phyloP scores from a whole-genome alignment of 2,888 invertebrate species.

The Zonitis immaculata region DNA sequence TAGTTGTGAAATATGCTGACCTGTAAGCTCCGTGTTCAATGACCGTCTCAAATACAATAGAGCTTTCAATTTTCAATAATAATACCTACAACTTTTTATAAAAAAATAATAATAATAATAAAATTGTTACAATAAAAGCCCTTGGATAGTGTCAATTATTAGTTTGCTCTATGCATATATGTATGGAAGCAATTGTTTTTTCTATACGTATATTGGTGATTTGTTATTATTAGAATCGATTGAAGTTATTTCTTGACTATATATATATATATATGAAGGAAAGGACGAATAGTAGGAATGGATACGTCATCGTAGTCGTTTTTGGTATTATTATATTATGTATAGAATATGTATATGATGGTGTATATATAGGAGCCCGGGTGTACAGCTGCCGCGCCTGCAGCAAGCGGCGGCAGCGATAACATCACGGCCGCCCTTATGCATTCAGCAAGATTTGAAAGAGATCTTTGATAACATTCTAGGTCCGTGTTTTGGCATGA shows the following conservation, averaged over 20 bases:
- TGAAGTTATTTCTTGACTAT: too few relatives aligned
- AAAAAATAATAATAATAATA: too few relatives aligned
- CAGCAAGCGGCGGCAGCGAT: constrained; percentile 42
- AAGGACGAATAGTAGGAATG: constrained; percentile 2
- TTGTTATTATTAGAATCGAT: neutral
- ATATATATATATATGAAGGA: too few relatives aligned
- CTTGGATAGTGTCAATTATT: neutral
- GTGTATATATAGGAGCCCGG: constrained; percentile 9
- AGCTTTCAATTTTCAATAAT: neutral
- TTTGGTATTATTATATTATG: neutral
- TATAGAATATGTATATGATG: neutral
- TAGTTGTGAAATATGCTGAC: constrained; percentile 38
- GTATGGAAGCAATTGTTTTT: too few relatives aligned
- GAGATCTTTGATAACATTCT: constrained; percentile 52
- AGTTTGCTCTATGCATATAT: neutral
- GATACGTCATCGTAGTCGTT: neutral
- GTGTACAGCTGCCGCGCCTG: constrained; percentile 46
- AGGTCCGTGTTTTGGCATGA: constrained; percentile 52
- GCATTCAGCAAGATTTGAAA: constrained; percentile 52
- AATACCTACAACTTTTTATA: too few relatives aligned
- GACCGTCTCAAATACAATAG: constrained; percentile 6
- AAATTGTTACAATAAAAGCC: neutral
- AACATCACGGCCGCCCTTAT: constrained; percentile 50
- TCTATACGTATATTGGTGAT: too few relatives aligned
- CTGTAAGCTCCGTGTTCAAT: constrained; percentile 30